Percentiles rank a stretch among this genome's conserved stretches.
phyloP scores from a whole-genome alignment of 2,888 invertebrate genomes.

The Calephelis perditalis region DNA sequence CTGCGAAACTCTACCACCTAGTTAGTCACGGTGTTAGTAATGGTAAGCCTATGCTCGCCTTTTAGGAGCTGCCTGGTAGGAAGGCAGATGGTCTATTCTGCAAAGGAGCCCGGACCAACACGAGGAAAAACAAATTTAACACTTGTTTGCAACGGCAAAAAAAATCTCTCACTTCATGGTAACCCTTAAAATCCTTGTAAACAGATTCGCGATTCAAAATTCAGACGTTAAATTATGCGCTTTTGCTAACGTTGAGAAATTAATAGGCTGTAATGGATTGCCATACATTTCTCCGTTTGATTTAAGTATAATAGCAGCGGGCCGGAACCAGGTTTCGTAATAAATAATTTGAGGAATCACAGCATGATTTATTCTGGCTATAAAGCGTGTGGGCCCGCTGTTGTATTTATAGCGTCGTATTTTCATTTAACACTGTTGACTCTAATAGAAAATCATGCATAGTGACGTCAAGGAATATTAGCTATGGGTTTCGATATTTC shows the following conservation, averaged over 20 bases:
- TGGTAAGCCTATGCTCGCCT: too few relatives aligned
- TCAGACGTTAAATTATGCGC: conserved; percentile 13
- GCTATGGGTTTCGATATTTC: too few relatives aligned
- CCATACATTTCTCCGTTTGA: conserved; percentile 22
- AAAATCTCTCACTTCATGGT: too few relatives aligned
- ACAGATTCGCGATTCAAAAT: conserved; percentile 19
- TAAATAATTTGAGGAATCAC: conserved; percentile 41
- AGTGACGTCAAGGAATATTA: background rate
- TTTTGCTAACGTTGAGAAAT: conserved; percentile 16
- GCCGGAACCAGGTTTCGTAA: conserved; percentile 32
- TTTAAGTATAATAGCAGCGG: conserved; percentile 29
- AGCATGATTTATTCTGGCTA: conserved; percentile 36
- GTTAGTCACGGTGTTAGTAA: too few relatives aligned
- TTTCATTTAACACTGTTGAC: conserved; percentile 28
- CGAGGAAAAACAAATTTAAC: too few relatives aligned
- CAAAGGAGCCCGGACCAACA: too few relatives aligned
- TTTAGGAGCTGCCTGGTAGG: too few relatives aligned
- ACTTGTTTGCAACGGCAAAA: too few relatives aligned
- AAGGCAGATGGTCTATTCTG: too few relatives aligned
- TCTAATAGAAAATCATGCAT: conserved; percentile 20
- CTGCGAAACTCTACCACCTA: too few relatives aligned
- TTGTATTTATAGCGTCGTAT: conserved; percentile 33
- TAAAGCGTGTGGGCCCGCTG: conserved; percentile 31
- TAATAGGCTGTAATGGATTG: conserved; percentile 18
- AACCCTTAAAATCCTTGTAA: background rate